Conservation (phyloP, 1,140 invertebrate species). For the Gyrodactylus salaris region DNA sequence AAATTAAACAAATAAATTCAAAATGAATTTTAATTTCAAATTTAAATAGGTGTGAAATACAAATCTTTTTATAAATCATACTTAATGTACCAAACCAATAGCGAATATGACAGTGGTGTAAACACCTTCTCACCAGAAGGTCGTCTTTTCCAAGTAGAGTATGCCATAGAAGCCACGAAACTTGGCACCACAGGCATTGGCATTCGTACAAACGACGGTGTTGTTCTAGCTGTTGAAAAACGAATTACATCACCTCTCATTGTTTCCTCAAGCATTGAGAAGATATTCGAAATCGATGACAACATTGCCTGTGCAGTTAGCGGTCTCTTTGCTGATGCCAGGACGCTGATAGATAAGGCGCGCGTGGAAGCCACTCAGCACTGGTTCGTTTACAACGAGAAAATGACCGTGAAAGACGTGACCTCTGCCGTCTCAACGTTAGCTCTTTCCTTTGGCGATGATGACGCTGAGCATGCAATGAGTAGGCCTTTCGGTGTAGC, state of each 20-base stretch:
- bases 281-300: constrained; percentile 63
- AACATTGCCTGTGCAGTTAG: constrained; percentile 92
- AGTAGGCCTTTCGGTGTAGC: constrained; percentile 94
- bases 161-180: constrained; percentile 98
- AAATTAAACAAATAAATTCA: neutral
- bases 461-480: constrained; percentile 55
- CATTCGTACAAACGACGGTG: constrained; percentile 62
- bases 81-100: constrained; percentile 1
- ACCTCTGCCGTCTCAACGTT: constrained; percentile 88
- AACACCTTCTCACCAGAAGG: constrained; percentile 99
- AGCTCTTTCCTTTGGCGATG: constrained; percentile 89
- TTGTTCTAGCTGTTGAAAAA: constrained; percentile 84
- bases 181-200: constrained; percentile 91
- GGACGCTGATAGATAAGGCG: neutral
- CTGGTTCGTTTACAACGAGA: constrained; percentile 84
- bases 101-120: constrained; percentile 84
- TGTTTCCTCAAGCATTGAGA: constrained; percentile 76
- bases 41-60: neutral
- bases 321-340: constrained; percentile 16
- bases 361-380: constrained; percentile 42
- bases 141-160: constrained; percentile 94
- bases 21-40: neutral
- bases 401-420: constrained; percentile 76
- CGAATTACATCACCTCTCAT: constrained; percentile 76
- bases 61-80: neutral